phyloP scores from a whole-genome alignment of 2,113 vertebrate species.

The Thymallus thymallus region DNA sequence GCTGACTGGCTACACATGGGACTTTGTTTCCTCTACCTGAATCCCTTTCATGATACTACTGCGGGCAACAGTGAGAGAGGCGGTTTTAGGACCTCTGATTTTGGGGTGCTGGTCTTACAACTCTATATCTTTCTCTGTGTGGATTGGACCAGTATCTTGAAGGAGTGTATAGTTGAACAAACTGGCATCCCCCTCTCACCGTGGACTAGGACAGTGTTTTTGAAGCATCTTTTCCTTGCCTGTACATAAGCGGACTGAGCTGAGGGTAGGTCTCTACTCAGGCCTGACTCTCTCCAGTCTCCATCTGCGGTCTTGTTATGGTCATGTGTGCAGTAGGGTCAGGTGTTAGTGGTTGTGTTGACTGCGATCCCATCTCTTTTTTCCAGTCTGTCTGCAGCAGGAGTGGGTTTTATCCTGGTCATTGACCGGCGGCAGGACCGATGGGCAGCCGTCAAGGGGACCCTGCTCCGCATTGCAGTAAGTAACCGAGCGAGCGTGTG shows the following conservation, averaged over 20 bases:
- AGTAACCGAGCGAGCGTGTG: slow-evolving; percentile 70
- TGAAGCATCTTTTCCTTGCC: too few relatives aligned
- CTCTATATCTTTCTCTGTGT: too few relatives aligned
- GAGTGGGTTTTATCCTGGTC: slow-evolving; percentile 95
- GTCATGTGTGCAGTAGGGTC: background rate
- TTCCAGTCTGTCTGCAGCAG: slow-evolving; percentile 85
- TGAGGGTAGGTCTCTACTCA: too few relatives aligned
- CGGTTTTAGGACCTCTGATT: too few relatives aligned
- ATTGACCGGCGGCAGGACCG: slow-evolving; percentile 96
- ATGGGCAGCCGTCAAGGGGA: slow-evolving; percentile 96
- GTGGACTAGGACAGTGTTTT: too few relatives aligned
- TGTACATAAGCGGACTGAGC: too few relatives aligned
- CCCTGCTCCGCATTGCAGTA: slow-evolving; percentile 93
- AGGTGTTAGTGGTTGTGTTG: background rate
- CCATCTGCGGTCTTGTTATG: background rate
- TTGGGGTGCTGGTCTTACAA: too few relatives aligned
- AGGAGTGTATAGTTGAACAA: too few relatives aligned
- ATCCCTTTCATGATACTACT: slow-evolving; percentile 15
- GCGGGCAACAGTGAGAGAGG: too few relatives aligned
- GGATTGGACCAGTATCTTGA: too few relatives aligned
- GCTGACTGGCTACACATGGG: background rate
- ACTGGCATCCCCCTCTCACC: too few relatives aligned
- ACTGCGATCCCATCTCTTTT: slow-evolving; percentile 29
- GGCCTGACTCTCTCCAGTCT: background rate
- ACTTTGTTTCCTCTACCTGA: slow-evolving; percentile 12